Evolutionary conservation across 2,113 vertebrate genomes (phyloP).

Genomic region (Cyphomyrus plagiostoma): DNA sequence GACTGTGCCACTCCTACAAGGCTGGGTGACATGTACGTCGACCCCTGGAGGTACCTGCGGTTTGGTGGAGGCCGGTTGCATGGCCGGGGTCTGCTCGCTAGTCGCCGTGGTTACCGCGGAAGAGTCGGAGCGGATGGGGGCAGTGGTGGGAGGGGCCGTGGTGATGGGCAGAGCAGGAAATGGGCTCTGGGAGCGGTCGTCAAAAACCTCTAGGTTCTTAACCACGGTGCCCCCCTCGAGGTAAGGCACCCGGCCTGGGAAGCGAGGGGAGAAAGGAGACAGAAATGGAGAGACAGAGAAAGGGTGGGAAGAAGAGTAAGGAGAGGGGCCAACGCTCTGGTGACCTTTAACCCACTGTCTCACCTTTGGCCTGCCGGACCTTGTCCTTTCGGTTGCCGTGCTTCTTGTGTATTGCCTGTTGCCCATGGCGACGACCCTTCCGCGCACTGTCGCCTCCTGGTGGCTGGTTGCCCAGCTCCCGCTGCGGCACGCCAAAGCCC

Average conservation of each 20-base stretch:
- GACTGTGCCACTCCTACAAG: background rate
- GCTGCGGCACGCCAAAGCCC: constrained; percentile 51
- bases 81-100: constrained; percentile 71
- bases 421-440: constrained; percentile 60
- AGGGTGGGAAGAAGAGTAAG: constrained; percentile 27
- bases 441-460: constrained; percentile 51
- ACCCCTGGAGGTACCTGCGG: constrained; percentile 66
- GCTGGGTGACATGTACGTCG: background rate
- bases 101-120: constrained; percentile 64
- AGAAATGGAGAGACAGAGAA: constrained; percentile 3
- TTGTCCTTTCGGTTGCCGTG: constrained; percentile 69
- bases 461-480: constrained; percentile 59
- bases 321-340: constrained; percentile 37
- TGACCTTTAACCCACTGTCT: constrained; percentile 26
- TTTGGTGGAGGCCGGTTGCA: constrained; percentile 69
- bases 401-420: constrained; percentile 56
- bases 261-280: background rate
- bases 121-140: constrained; percentile 48
- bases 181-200: constrained; percentile 35
- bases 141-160: constrained; percentile 46
- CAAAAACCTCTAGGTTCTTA: constrained; percentile 50
- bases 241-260: constrained; percentile 62
- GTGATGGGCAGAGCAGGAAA: constrained; percentile 46
- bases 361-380: constrained; percentile 60
- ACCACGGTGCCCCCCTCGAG: constrained; percentile 65